Evolutionary conservation across 2,113 vertebrate species (phyloP), one percentile per base, ranked within the genome.

Genomic region (Podocnemis expansa): DNA sequence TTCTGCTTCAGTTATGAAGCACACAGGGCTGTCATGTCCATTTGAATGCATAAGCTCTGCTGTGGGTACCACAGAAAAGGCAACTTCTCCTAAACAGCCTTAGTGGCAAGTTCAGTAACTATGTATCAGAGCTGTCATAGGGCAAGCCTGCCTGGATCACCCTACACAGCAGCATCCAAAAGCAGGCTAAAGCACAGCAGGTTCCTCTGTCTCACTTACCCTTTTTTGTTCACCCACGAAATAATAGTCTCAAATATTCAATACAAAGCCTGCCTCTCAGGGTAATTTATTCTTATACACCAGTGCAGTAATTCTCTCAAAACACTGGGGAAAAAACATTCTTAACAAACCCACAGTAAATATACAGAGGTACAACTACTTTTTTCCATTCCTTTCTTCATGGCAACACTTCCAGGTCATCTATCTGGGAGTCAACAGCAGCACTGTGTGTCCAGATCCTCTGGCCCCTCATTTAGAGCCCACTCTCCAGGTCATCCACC

Each of bases 11-110:
- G 88, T 17, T 13, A 82, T 52, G 31, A 76, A 16, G 31, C 27
- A 87, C 10, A 45, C 22, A 84, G 67, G 54, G 38, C 58, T 41
- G 80, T 41, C 38, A 13, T 63, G 84, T 84, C 21, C n/a, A 2
- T 75, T 43, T 7, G 22, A 24, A 84, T 19, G 31, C 8, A 2
- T 21, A 79, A 0, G 0, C 24, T 85, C n/a, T 78, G 25, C 4
- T 29, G 22, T 19, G 29, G 31, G 8, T 76, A 80, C 17, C 54
- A 75, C 14, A n/a, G 5, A 41, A 89, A 51, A 58, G 78, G 76
- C 43, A 91, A 14, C 78, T 52, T 3, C 6, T 1, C 8, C 29
- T 58, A 5, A 5, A 38, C 27, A 79, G 70, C 24, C 3, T 41
- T 75, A 13, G 41, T 75, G 70, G 34, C 31, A 80, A n/a, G 29